Base-by-base conservation (phyloP, 30 jellyfish, hydroid and myxozoan genomes). In the Haliclystus octoradiatus region DNA sequence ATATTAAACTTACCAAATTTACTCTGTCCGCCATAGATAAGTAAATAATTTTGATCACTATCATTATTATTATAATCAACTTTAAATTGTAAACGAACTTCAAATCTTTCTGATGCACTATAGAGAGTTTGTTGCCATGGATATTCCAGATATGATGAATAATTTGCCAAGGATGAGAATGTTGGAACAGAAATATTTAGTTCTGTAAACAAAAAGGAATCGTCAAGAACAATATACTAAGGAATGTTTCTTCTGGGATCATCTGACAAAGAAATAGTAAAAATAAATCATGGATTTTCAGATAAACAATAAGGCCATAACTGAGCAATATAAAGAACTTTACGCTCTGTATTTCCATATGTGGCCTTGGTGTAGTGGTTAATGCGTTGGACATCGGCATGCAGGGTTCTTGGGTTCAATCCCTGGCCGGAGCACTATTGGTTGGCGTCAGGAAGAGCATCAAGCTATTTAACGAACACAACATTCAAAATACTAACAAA, bases 101-200 rank as follows among this genome's bases (percentile, higher is more conserved):
- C 40, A 28, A 63, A 63, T 25, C 32, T 19, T 26, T 34, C 72
- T 2, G 40, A 33, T 25, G 3, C 50, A 63, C 23, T 63, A 33
- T 26, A 25, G 5, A 63, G 28, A 28, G 40, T 2, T 12, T 63
- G 3, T 34, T 2, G 40, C 72, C 62, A 26, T 23, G 40, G 40
- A 26, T 23, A 34, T n/a, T 63, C 72, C 24, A 63, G 23, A 26
- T 63, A 2, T 28, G 40, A 23, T 23, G 3, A 63, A 63, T 23
- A 63, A 63, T 2, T 63, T 63, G 34, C 9, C 33, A 63, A 3
- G 40, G 62, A 63, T 34, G 40, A 7, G 28, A 63, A 63, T 26
- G 62, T 63, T 63, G 60, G 40, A 63, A 63, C 46, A n/a, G 72
- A 34, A 63, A 63, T 63, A 28, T 63, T 63, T 25, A 63, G 32